A percentile compares a stretch with the other conserved stretches of the same genome.
These are phyloP conservation scores for Morpho helenor DNA, from an alignment of 2,888 invertebrate genomes.

Conservation along the genomic window DNA sequence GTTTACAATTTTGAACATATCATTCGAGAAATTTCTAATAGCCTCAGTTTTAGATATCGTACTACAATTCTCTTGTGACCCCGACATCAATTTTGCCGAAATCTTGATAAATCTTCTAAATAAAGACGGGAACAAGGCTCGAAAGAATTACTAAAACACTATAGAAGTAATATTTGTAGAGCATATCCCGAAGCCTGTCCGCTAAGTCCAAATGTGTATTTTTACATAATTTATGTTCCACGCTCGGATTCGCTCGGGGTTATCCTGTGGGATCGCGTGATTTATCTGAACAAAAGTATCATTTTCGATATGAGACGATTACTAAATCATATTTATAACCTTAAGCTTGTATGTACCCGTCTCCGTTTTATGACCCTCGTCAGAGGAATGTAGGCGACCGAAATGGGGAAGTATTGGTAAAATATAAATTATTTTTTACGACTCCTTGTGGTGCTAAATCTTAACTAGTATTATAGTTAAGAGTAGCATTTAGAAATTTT, in stretches of 20 bases:
- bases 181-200: constrained; percentile 11
- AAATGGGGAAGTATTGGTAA: too few relatives aligned
- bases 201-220: constrained; percentile 23
- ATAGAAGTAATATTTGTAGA: constrained; percentile 12
- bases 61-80: too few relatives aligned
- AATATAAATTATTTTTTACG: too few relatives aligned
- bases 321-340: constrained; percentile 17
- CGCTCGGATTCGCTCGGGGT: constrained; percentile 22
- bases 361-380: constrained; percentile 2
- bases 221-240: constrained; percentile 26
- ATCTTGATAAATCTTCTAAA: too few relatives aligned
- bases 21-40: too few relatives aligned
- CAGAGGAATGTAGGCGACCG: not conserved
- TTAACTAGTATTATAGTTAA: too few relatives aligned
- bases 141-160: not conserved
- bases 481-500: too few relatives aligned
- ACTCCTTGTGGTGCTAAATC: too few relatives aligned
- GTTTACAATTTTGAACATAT: too few relatives aligned
- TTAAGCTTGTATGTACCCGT: constrained; percentile 1
- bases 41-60: too few relatives aligned
- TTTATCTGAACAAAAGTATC: constrained; percentile 24
- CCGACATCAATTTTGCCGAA: too few relatives aligned
- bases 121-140: too few relatives aligned
- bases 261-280: constrained; percentile 21
- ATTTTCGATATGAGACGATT: constrained; percentile 20